A percentile compares a stretch with the other conserved stretches of the same genome.
Conservation (phyloP, 2,797 vertebrate species). For the Bryconaethiops microstoma region DNA sequence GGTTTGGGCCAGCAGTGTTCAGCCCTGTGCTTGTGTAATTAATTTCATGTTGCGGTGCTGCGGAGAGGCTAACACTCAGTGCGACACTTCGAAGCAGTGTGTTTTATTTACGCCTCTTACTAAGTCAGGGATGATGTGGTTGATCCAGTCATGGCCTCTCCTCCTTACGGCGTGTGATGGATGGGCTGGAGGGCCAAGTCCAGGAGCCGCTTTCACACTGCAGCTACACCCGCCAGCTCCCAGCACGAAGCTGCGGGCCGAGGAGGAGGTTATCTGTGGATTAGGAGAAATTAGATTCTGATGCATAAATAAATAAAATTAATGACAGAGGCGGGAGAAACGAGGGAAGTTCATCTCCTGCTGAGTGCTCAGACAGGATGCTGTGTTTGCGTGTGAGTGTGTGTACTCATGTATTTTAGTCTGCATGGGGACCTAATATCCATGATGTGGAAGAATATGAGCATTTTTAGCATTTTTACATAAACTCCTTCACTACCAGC, state of each 20-base stretch:
- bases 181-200: conserved; percentile 40
- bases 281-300: conserved; percentile 65
- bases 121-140: conserved; percentile 25
- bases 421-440: not conserved
- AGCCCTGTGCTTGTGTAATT: not conserved
- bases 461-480: too few relatives aligned
- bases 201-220: conserved; percentile 16
- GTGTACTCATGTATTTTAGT: conserved; percentile 23
- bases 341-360: conserved; percentile 52
- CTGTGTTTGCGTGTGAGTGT: conserved; percentile 39
- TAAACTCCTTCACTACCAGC: too few relatives aligned
- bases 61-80: not conserved
- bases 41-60: not conserved
- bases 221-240: not conserved
- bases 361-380: conserved; percentile 36
- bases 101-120: conserved; percentile 26
- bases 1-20: not conserved
- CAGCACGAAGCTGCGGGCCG: conserved; percentile 38
- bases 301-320: conserved; percentile 73
- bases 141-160: conserved; percentile 24
- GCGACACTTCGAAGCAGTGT: not conserved
- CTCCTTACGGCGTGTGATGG: conserved; percentile 42
- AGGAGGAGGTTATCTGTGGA: conserved; percentile 61
- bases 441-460: too few relatives aligned
- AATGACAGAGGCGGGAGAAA: conserved; percentile 69